These are phyloP conservation scores for Lysandra coridon DNA, from an alignment of 2,888 invertebrate species.

Conservation along the genomic window DNA sequence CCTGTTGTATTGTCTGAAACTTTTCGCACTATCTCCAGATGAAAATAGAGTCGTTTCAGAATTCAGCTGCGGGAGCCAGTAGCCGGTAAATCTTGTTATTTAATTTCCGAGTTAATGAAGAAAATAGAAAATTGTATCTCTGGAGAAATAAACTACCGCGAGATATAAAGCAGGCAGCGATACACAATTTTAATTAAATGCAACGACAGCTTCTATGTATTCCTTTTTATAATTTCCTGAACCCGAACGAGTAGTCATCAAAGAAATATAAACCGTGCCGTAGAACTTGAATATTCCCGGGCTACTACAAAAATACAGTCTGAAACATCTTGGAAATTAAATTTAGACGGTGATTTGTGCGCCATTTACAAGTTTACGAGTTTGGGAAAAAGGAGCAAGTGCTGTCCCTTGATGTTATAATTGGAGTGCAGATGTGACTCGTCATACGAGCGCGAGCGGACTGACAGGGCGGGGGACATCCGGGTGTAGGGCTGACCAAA, in stretches of 20 bases:
- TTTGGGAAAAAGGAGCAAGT: constrained; percentile 22
- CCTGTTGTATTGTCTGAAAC: background rate
- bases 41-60: background rate
- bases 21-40: background rate
- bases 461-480: constrained; percentile 39
- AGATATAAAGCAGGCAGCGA: constrained; percentile 5
- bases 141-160: constrained; percentile 4
- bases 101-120: constrained; percentile 9
- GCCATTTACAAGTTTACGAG: background rate
- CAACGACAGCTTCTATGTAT: background rate
- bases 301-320: background rate
- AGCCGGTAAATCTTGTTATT: constrained; percentile 3
- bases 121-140: constrained; percentile 15
- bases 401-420: constrained; percentile 39
- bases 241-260: background rate
- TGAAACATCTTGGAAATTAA: background rate
- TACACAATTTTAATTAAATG: constrained; percentile 15
- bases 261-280: background rate
- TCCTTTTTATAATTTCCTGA: background rate
- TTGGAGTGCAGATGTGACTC: constrained; percentile 44
- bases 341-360: background rate
- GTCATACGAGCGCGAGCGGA: constrained; percentile 42
- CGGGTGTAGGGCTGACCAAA: constrained; percentile 36
- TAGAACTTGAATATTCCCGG: background rate
- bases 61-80: background rate